Conservation (phyloP, 2,113 vertebrate species). For the Acanthochromis polyacanthus region DNA sequence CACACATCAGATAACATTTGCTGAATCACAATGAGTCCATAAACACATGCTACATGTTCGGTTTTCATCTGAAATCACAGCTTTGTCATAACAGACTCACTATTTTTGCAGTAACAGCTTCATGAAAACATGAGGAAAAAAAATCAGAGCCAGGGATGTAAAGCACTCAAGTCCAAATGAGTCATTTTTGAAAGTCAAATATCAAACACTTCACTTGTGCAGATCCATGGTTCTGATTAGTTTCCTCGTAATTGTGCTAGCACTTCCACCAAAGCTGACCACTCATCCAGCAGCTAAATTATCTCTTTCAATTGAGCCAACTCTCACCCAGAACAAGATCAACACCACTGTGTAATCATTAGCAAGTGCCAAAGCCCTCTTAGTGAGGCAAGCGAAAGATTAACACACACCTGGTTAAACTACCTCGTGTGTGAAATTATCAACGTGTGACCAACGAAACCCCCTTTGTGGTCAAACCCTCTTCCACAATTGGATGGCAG, state of each 20-base stretch:
- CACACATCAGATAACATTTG: conserved; percentile 13
- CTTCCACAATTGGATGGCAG: conserved; percentile 62
- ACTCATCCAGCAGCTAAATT: conserved; percentile 48
- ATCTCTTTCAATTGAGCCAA: conserved; percentile 26
- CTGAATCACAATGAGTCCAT: background rate
- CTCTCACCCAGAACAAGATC: conserved; percentile 56
- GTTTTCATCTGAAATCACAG: conserved; percentile 19
- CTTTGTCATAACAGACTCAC: conserved; percentile 26
- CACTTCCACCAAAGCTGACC: conserved; percentile 59
- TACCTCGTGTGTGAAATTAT: conserved; percentile 62
- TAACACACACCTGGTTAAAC: conserved; percentile 59
- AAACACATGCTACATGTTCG: conserved; percentile 9
- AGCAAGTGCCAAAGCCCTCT: conserved; percentile 53
- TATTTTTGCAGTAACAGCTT: background rate
- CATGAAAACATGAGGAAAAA: background rate
- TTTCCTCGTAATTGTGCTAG: conserved; percentile 24
- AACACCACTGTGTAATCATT: conserved; percentile 68
- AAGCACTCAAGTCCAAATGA: conserved; percentile 1
- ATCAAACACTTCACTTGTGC: conserved; percentile 15
- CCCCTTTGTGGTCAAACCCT: conserved; percentile 67
- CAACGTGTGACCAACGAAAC: conserved; percentile 66
- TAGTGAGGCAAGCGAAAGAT: conserved; percentile 60
- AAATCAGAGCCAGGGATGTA: conserved; percentile 61
- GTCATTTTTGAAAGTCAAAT: background rate
- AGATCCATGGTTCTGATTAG: conserved; percentile 60